Evolutionary conservation across 2,113 vertebrate genomes (phyloP).

Genomic region (Alosa alosa): DNA sequence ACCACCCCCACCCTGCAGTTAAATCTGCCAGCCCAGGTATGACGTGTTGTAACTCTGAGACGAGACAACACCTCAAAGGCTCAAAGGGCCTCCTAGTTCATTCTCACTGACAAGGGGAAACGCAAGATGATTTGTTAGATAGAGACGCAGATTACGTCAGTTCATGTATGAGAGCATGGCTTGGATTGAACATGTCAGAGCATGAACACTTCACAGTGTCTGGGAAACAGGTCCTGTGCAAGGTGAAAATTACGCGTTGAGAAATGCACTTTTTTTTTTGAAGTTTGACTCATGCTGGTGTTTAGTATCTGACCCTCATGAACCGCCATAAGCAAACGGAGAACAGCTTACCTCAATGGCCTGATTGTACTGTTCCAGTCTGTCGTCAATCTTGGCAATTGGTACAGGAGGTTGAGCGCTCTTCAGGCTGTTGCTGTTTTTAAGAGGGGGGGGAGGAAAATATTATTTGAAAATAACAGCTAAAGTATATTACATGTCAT

Average conservation of each 20-base stretch:
- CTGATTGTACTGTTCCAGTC: slow-evolving; percentile 81
- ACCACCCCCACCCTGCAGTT: background rate
- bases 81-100: background rate
- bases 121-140: background rate
- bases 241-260: slow-evolving; percentile 19
- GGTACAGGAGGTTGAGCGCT: slow-evolving; percentile 72
- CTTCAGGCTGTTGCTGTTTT: slow-evolving; percentile 76
- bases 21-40: background rate
- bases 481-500: background rate
- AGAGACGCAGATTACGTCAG: background rate
- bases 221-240: slow-evolving; percentile 13
- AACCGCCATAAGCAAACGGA: background rate
- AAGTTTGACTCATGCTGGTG: background rate
- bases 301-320: background rate
- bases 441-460: slow-evolving; percentile 20
- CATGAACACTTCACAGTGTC: background rate
- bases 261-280: background rate
- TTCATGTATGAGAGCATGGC: slow-evolving; percentile 6
- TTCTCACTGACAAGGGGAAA: background rate
- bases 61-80: background rate
- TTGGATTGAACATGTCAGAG: background rate
- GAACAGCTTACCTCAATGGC: slow-evolving; percentile 74
- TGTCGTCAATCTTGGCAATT: slow-evolving; percentile 77
- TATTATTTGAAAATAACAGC: background rate
- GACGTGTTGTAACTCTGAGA: background rate